Conservation (phyloP, 2,797 vertebrate genomes). For the Aeoliscus strigatus region DNA sequence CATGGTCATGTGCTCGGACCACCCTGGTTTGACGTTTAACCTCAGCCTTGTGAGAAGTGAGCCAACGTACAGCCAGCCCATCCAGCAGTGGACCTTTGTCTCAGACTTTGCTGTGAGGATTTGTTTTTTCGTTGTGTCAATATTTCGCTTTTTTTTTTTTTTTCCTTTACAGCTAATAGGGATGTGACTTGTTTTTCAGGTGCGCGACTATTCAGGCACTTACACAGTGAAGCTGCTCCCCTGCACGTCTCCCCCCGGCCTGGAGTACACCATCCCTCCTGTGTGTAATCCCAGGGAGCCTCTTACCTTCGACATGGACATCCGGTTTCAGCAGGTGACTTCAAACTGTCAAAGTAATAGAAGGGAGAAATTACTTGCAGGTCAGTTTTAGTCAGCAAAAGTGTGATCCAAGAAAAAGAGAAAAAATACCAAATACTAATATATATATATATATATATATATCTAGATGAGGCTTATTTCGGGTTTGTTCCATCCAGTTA, state of each 20-base stretch:
- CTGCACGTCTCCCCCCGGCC: constrained; percentile 76
- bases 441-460: neutral
- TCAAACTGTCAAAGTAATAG: neutral
- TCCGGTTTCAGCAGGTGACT: constrained; percentile 92
- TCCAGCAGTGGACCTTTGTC: constrained; percentile 91
- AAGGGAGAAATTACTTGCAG: neutral
- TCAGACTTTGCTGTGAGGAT: constrained; percentile 90
- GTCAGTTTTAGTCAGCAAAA: neutral
- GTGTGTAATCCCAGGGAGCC: constrained; percentile 88
- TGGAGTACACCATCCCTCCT: constrained; percentile 82
- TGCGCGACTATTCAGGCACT: constrained; percentile 92
- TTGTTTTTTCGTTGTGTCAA: neutral
- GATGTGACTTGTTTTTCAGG: constrained; percentile 59
- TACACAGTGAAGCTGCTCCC: constrained; percentile 88
- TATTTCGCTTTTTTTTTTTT: neutral
- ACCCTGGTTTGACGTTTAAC: constrained; percentile 88
- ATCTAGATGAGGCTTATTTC: constrained; percentile 5
- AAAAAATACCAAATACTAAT: neutral
- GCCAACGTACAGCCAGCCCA: constrained; percentile 87
- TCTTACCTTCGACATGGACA: constrained; percentile 88
- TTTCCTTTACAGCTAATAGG: neutral
- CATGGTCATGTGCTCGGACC: constrained; percentile 86
- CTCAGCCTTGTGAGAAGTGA: constrained; percentile 85
- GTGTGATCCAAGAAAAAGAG: neutral
- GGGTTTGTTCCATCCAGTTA: constrained; percentile 8